Base-by-base conservation (phyloP, 1,140 invertebrate genomes). In the Hylaeus anthracinus region DNA sequence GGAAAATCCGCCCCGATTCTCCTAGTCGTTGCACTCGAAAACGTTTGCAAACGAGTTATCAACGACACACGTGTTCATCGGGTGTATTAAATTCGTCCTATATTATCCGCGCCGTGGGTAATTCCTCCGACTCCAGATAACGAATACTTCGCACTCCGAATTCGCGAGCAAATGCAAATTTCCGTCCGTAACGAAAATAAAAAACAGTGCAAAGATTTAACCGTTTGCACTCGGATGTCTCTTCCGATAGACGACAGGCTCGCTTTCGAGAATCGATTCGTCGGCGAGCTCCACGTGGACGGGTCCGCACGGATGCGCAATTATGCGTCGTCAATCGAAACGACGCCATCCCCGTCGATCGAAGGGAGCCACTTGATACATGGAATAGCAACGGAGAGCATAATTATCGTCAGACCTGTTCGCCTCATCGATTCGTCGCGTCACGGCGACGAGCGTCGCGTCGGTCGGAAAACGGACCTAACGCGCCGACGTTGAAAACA, bases 241-340 rank as follows among this genome's bases (percentile, higher is more conserved):
- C 26, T 26, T 26, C 45, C 45, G 8, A 48, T 48, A 48, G 45
- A 48, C 45, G 45, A 51, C 6, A 51, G 26, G 14, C 48, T 55
- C 60, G 67, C 51, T 51, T 72, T 45, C 14, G 60, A 60, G 60
- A 55, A 79, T 79, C 77, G 77, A 73, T 85, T 48, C 56, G 48
- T 43, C 51, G 37, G 43, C 53, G 10, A 51, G 43, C 15, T 69
- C 64, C 61, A 71, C 70, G 79, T 69, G 80, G 26, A 73, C 37
- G 51, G n/a, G 26, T 79, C 51, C 15, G 37, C 69, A 79, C 77
- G 53, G 77, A 79, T 79, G 77, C 71, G 77, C 77, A 79, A 79
- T 79, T 79, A 79, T 51, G 76, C 67, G 76, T 72, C 71, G 71
- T 79, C 53, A 63, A 55, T 79, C 61, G 77, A 56, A 51, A 73